phyloP scores from a whole-genome alignment of 2,113 vertebrate genomes.

The Lathamus discolor region DNA sequence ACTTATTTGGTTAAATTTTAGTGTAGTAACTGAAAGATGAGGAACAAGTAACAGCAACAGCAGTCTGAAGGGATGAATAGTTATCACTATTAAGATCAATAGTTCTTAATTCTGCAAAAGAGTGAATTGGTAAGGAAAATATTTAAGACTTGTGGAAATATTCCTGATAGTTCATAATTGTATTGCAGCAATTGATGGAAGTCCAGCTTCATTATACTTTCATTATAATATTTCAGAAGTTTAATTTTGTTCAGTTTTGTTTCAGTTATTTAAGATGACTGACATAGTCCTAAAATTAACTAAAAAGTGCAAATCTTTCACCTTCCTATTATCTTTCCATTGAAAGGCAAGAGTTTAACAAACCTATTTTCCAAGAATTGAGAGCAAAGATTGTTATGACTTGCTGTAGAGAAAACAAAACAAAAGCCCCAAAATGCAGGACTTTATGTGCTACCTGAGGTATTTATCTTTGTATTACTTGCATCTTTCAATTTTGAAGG shows the following conservation, averaged over 20 bases:
- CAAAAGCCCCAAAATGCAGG: neutral
- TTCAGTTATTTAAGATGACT: neutral
- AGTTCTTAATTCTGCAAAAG: neutral
- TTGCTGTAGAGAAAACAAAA: neutral
- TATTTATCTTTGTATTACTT: neutral
- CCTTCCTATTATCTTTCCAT: neutral
- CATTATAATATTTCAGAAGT: neutral
- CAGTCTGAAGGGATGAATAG: neutral
- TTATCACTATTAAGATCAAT: neutral
- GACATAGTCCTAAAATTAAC: neutral
- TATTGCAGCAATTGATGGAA: neutral
- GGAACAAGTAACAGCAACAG: neutral
- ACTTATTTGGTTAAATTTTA: neutral
- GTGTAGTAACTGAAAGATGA: neutral
- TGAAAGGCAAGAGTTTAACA: neutral
- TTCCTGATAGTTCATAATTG: neutral
- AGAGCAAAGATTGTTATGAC: neutral
- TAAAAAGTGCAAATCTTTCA: neutral
- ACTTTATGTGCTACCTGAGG: neutral
- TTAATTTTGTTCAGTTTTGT: neutral
- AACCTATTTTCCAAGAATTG: neutral
- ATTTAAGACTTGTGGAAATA: neutral
- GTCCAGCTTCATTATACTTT: neutral
- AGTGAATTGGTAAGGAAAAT: neutral
- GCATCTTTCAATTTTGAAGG: neutral